Evolutionary conservation across 2,888 invertebrate species (phyloP), one percentile per base, ranked within the genome.

Genomic region (Falcaria lacertinaria): DNA sequence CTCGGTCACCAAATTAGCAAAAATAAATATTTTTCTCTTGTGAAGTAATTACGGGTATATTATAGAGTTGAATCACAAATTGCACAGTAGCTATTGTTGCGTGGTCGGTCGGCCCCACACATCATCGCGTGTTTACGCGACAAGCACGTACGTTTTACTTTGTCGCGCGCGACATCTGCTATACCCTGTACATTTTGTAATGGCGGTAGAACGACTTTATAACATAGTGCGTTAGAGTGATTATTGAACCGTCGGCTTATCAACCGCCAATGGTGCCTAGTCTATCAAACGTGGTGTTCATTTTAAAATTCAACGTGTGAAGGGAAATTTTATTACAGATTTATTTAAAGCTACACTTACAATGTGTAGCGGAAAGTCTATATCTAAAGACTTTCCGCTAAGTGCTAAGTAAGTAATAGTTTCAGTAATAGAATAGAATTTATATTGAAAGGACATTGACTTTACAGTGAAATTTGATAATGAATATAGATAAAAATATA

Each of bases 141-240:
- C 74, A 67, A 73, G 85, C 88, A 89, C 88, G 88, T 85, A 74
- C 85, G 64, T 64, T 72, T 80, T 85, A 88, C 88, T 84, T 86
- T 89, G 88, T 89, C 88, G 87, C 74, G 55, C 57, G 74, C 75
- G 78, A 81, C 86, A 87, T 85, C 83, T 81, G 82, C 49, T 53
- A 48, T 50, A 44, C 57, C 56, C 54, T 43, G 47, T 40, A 52
- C 52, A 50, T 45, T 43, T 42, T 40, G 51, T 36, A 42, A 43
- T 33, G 43, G 46, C 44, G 35, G 42, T 48, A 19, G 40, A 37
- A 44, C 43, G 41, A 36, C 47, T 37, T 54, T 80, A 74, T 65
- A 54, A 35, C 53, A 40, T 36, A 4, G 46, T 7, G 5, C 5
- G 39, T 66, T 79, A 52, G 52, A 69, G 54, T 53, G 39, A 64